phyloP scores from a whole-genome alignment of 2,113 vertebrate species.

The Nothobranchius kuhntae region DNA sequence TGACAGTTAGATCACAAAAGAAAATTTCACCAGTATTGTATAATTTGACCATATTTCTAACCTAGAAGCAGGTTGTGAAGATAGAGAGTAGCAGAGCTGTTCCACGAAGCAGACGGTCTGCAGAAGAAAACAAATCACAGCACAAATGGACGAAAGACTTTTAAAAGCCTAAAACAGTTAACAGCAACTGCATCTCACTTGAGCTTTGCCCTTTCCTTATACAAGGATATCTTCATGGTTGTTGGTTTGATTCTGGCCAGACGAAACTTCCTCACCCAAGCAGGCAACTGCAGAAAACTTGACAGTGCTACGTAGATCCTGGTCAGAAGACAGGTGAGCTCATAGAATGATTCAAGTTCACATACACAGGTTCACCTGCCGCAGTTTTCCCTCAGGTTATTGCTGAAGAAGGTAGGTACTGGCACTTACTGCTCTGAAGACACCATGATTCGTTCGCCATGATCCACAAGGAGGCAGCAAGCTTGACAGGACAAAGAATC shows the following conservation, averaged over 20 bases:
- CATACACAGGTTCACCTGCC: too few relatives aligned
- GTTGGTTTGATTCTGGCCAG: constrained; percentile 82
- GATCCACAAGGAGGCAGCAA: constrained; percentile 73
- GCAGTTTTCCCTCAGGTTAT: too few relatives aligned
- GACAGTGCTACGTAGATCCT: constrained; percentile 80
- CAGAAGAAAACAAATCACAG: constrained; percentile 18
- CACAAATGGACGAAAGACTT: not conserved
- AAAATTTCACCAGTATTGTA: too few relatives aligned
- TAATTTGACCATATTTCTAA: constrained; percentile 51
- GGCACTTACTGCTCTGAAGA: constrained; percentile 64
- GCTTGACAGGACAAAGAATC: constrained; percentile 37
- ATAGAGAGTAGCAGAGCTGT: constrained; percentile 85
- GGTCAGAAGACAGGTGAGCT: constrained; percentile 6
- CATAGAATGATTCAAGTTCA: not conserved
- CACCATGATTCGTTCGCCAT: constrained; percentile 67
- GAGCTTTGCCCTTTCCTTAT: constrained; percentile 76
- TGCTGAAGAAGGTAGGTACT: too few relatives aligned
- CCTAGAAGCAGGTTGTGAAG: constrained; percentile 85
- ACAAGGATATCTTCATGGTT: constrained; percentile 80
- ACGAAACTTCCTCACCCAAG: constrained; percentile 84
- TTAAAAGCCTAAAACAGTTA: too few relatives aligned
- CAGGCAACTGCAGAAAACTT: constrained; percentile 84
- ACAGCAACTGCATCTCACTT: constrained; percentile 74
- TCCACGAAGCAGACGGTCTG: constrained; percentile 86
- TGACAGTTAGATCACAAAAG: not conserved